Percentiles rank a stretch among this genome's conserved stretches.
These are phyloP conservation scores for Epinephelus cyanopodus DNA, from an alignment of 2,113 vertebrate species.

Conservation along the genomic window DNA sequence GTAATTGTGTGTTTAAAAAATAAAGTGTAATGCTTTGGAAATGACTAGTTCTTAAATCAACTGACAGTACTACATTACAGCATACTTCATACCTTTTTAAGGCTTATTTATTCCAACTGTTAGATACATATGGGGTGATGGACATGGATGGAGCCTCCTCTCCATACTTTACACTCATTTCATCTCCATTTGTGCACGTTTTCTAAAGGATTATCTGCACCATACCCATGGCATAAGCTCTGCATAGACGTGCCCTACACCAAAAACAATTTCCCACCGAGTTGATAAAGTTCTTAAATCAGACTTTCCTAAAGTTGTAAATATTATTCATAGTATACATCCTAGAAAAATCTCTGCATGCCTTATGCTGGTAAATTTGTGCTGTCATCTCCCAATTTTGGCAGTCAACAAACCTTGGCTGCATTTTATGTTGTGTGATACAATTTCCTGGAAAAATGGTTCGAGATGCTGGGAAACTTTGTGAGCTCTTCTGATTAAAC, in stretches of 20 bases:
- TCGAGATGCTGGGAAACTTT: not conserved
- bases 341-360: not conserved
- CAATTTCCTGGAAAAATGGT: not conserved
- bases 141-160: too few relatives aligned
- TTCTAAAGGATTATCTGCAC: too few relatives aligned
- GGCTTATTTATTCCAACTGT: too few relatives aligned
- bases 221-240: too few relatives aligned
- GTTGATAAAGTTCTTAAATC: too few relatives aligned
- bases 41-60: not conserved
- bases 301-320: too few relatives aligned
- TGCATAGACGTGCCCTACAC: too few relatives aligned
- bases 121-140: too few relatives aligned
- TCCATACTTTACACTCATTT: too few relatives aligned
- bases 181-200: too few relatives aligned
- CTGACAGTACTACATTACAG: not conserved
- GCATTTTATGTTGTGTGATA: not conserved
- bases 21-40: constrained; percentile 22
- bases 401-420: accelerated
- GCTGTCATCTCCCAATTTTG: not conserved
- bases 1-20: constrained; percentile 29
- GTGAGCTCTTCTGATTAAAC: not conserved
- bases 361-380: not conserved
- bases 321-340: too few relatives aligned
- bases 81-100: not conserved
- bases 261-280: too few relatives aligned